Evolutionary conservation across 2,113 vertebrate genomes (phyloP).

Genomic region (Mobula birostris): DNA sequence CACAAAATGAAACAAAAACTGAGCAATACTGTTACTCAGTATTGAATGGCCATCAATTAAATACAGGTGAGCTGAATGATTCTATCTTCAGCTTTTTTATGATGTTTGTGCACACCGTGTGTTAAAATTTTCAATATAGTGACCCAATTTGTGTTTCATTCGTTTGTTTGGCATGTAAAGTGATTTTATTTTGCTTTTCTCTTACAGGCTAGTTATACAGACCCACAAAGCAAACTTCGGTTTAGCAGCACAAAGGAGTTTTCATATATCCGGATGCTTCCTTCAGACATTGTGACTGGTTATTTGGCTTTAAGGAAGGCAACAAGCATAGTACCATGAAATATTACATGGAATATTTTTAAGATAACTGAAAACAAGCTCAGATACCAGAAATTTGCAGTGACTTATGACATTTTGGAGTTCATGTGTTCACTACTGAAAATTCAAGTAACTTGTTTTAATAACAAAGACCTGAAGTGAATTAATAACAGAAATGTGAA

Average conservation of each 20-base stretch:
- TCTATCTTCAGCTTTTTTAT: background rate
- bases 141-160: background rate
- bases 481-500: background rate
- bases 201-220: conserved; percentile 87
- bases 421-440: background rate
- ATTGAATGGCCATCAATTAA: no score
- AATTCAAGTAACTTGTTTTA: background rate
- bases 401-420: background rate
- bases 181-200: background rate
- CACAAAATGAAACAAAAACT: background rate
- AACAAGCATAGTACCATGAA: conserved; percentile 83
- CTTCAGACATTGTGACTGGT: conserved; percentile 84
- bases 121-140: background rate
- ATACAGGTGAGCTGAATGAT: no score
- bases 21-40: no score
- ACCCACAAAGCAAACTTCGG: conserved; percentile 92
- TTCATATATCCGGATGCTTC: conserved; percentile 88
- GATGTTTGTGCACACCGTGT: background rate
- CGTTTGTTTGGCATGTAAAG: conserved; percentile 35
- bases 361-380: background rate
- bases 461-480: background rate
- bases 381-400: background rate
- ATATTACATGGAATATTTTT: background rate
- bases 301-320: conserved; percentile 90
- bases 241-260: conserved; percentile 91